Evolutionary conservation across 2,113 vertebrate genomes (phyloP), one percentile per base, ranked within the genome.

Genomic region (Fulmarus glacialis): DNA sequence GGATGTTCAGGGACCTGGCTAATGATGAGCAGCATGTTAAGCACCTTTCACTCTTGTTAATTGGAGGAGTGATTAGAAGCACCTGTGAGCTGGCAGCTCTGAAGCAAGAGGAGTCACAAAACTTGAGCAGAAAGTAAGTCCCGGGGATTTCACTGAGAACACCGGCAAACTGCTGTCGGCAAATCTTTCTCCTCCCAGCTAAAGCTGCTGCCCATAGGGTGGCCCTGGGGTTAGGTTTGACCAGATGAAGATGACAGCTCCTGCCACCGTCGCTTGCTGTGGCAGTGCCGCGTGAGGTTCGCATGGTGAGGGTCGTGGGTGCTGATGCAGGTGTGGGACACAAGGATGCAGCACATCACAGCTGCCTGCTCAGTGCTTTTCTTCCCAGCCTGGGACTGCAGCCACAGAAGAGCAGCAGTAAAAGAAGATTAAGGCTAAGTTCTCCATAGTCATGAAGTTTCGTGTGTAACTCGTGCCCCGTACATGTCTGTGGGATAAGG

Each of bases 281-380:
- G 5, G 53, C 19, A 43, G 42, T 18, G 80, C n/a, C 2, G 0
- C 0, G 0, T 27, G 63, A 23, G 34, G 7, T 38, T 52, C 2
- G 17, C 36, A 32, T 0, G 6, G 45, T 1, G 2, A 60, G 67
- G n/a, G 47, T 8, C 2, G 1, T 0, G 13, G 30, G 29, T 26
- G 84, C 42, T 0, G 1, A 26, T 7, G 53, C 21, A n/a, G 52
- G 23, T 6, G 0, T 3, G 26, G 42, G n/a, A 16, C 64, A 85
- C 82, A 32, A 42, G 40, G 59, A 38, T 30, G 38, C 36, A 79
- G 56, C 36, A 15, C 24, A 29, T 17, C 32, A 18, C 21, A n/a
- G 40, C 53, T 71, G 56, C 38, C 47, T 48, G 27, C 8, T 42
- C 24, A 24, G 43, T 15, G 29, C 15, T 71, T 24, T 60, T 42